phyloP scores from a whole-genome alignment of 2,797 vertebrate species.

The Amazonetta brasiliensis region DNA sequence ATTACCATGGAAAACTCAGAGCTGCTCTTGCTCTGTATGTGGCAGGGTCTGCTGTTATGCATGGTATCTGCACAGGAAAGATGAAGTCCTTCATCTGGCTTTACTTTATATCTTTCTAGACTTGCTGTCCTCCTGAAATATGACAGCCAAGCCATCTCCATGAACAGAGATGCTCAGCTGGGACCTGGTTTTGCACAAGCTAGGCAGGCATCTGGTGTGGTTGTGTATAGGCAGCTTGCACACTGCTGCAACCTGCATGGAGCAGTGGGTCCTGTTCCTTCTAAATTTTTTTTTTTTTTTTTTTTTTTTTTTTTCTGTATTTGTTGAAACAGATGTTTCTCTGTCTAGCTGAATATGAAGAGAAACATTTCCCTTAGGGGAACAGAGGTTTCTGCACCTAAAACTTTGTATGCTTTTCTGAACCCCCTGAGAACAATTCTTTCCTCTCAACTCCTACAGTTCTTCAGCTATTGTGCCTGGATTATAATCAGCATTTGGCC shows the following conservation, averaged over 20 bases:
- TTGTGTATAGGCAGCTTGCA: neutral
- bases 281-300: neutral
- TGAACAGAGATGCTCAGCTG: neutral
- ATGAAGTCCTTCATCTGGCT: neutral
- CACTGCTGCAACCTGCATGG: neutral
- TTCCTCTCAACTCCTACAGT: neutral
- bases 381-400: slow-evolving; percentile 6
- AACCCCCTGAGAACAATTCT: neutral
- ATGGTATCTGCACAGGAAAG: neutral
- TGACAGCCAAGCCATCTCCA: neutral
- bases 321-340: neutral
- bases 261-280: neutral
- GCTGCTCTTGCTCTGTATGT: neutral
- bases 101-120: neutral
- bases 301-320: neutral
- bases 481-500: slow-evolving; percentile 33
- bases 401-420: neutral
- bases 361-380: neutral
- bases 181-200: neutral
- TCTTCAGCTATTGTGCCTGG: neutral
- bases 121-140: neutral
- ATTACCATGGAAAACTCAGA: neutral
- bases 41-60: neutral
- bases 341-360: neutral
- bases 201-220: neutral